phyloP scores from a whole-genome alignment of 2,113 vertebrate genomes.

The Indicator maculatus region DNA sequence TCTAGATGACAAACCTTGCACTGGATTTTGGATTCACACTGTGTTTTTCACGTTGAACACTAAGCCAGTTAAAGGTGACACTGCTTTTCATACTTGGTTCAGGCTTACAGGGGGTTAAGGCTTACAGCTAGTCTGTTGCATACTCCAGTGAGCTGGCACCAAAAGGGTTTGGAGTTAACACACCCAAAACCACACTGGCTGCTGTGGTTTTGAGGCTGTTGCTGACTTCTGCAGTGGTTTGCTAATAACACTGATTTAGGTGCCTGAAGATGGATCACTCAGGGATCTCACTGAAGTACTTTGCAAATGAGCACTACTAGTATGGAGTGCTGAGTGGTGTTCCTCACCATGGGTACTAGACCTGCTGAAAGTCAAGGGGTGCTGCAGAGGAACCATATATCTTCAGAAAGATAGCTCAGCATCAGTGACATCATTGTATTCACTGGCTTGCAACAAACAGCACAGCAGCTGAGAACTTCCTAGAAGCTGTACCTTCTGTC shows the following conservation, averaged over 20 bases:
- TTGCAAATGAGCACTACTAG: neutral
- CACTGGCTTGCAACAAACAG: neutral
- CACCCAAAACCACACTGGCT: neutral
- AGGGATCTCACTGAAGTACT: neutral
- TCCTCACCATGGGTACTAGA: neutral
- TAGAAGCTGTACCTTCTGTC: neutral
- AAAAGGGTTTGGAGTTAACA: neutral
- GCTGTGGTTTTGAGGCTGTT: neutral
- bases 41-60: neutral
- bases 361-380: neutral
- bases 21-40: neutral
- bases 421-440: neutral
- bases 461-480: neutral
- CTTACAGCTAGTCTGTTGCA: neutral
- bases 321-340: neutral
- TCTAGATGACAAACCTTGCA: neutral
- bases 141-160: neutral
- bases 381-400: rapidly evolving
- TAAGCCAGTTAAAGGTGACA: neutral
- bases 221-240: neutral
- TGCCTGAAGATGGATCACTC: neutral
- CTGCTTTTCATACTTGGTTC: neutral
- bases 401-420: neutral
- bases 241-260: neutral
- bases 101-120: neutral